These are phyloP conservation scores for Coenonympha arcania DNA, from an alignment of 2,888 invertebrate genomes.

Conservation along the genomic window DNA sequence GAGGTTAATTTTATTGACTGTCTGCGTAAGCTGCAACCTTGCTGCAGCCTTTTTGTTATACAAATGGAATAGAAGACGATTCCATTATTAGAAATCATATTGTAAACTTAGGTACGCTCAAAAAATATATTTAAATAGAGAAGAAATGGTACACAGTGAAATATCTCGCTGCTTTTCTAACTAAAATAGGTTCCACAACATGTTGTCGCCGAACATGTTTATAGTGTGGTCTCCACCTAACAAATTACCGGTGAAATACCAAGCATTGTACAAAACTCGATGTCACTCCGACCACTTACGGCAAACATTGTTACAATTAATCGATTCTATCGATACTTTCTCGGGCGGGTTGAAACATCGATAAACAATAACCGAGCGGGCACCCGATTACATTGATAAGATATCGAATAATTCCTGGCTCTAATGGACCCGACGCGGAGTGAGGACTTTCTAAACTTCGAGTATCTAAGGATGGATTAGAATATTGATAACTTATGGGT, in stretches of 20 bases:
- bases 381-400: slow-evolving; percentile 67
- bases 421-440: slow-evolving; percentile 64
- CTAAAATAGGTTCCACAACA: neutral
- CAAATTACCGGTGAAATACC: slow-evolving; percentile 28
- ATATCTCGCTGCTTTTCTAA: too few species aligned
- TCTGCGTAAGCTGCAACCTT: too few species aligned
- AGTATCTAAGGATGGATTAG: slow-evolving; percentile 63
- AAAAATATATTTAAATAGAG: too few species aligned
- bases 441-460: slow-evolving; percentile 68
- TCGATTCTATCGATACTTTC: slow-evolving; percentile 50
- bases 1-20: too few species aligned
- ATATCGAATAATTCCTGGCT: slow-evolving; percentile 60
- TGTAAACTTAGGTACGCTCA: too few species aligned
- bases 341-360: slow-evolving; percentile 50
- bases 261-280: slow-evolving; percentile 42
- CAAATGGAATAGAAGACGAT: too few species aligned
- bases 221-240: neutral
- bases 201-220: neutral
- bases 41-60: too few species aligned
- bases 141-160: neutral
- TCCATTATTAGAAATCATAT: too few species aligned
- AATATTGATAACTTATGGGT: slow-evolving; percentile 46
- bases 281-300: slow-evolving; percentile 59
- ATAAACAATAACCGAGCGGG: slow-evolving; percentile 69
- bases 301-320: slow-evolving; percentile 61